Base-by-base conservation (phyloP, 2,113 vertebrate genomes). In the Channa maculata region DNA sequence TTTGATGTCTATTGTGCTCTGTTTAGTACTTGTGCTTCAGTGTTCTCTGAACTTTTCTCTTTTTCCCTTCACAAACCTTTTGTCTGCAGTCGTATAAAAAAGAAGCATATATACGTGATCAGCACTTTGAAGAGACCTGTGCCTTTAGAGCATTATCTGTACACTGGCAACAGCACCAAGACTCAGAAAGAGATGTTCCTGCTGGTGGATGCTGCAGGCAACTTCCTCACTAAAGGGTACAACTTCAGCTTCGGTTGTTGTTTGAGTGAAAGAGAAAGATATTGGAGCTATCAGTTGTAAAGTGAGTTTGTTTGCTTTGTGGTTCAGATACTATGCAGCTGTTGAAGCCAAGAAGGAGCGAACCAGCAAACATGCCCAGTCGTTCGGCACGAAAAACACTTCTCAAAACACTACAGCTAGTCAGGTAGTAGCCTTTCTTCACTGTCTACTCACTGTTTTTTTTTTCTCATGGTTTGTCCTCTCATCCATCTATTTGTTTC, bases 141-240 rank as follows among this genome's bases (percentile, higher is more conserved):
- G 2, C 97, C 97, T 1, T 79, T 98, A 75, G 96, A 98, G 82
- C 96, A 98, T 83, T 79, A 93, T 67, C 94, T 98, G 9, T 98
- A 97, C 89, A 98, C 96, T 0, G 97, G 97, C 37, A 97, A 97
- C 86, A 97, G 96, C 89, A 95, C 93, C 79, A 97, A 96, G 86
- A 97, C 96, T 0, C 96, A 96, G 91, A 95, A 95, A 5, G 96
- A 98, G 89, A 94, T 96, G 79, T 97, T 97, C 84, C 90, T 97
- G 51, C 65, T 97, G 71, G 15, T 96, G 34, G 96, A 98, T 48
- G 79, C 97, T 1, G 72, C 84, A 0, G 96, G 96, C 0, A 85
- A 89, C 79, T 97, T 97, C 90, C 94, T 96, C 44, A 97, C 95
- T 9, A 97, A 97, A 87, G 96, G 96, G 96, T 97, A 80, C 65